phyloP scores from a whole-genome alignment of 2,113 vertebrate species.

The Larimichthys polyactis region DNA sequence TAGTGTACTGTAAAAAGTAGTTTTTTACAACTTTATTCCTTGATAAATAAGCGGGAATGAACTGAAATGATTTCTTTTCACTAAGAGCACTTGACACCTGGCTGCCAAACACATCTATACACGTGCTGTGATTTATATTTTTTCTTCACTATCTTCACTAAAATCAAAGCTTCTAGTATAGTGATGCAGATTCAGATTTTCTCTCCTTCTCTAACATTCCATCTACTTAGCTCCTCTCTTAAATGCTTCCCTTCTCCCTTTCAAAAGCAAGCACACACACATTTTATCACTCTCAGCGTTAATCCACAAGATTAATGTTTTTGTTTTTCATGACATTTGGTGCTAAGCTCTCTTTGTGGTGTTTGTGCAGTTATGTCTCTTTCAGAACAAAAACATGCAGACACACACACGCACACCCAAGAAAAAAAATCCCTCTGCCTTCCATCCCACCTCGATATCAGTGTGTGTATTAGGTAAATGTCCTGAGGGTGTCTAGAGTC shows the following conservation, averaged over 20 bases:
- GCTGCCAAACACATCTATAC: too few species aligned
- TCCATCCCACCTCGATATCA: conserved; percentile 23
- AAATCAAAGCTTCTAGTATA: too few species aligned
- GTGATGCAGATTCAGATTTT: too few species aligned
- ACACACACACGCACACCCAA: neutral
- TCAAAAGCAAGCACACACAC: neutral
- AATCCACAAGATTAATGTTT: conserved; percentile 6
- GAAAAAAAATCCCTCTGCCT: neutral
- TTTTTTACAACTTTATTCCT: too few species aligned
- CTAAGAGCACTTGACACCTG: too few species aligned
- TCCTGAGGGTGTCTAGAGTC: conserved; percentile 43
- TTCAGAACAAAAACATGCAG: conserved; percentile 5
- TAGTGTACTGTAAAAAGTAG: too few species aligned
- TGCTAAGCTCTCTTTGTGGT: neutral
- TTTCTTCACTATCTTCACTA: too few species aligned
- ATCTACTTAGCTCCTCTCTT: neutral
- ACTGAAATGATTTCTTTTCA: too few species aligned
- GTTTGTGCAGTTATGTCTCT: conserved; percentile 12
- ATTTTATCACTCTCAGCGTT: neutral
- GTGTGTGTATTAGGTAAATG: conserved; percentile 51
- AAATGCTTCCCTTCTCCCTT: neutral
- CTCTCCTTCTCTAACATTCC: neutral
- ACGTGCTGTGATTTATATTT: too few species aligned
- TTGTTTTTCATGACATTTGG: conserved; percentile 4
- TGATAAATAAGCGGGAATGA: too few species aligned